Evolutionary conservation across 2,113 vertebrate species (phyloP).

Genomic region (Verasper variegatus): DNA sequence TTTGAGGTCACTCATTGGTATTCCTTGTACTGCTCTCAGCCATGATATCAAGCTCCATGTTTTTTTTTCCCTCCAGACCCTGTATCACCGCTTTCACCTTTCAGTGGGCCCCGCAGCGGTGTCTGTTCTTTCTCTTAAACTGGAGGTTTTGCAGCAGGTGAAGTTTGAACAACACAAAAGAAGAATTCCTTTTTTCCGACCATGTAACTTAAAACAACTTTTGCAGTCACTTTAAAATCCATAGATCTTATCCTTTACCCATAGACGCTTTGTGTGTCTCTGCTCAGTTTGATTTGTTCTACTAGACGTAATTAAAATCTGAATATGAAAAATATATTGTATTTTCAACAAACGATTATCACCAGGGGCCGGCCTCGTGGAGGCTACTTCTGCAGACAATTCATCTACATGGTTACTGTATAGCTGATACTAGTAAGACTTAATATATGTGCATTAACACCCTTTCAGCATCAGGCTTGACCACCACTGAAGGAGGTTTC

Average conservation of each 20-base stretch:
- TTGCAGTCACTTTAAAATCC: not conserved
- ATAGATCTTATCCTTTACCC: not conserved
- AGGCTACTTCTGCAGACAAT: slow-evolving; percentile 17
- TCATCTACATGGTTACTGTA: slow-evolving; percentile 20
- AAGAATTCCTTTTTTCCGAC: not conserved
- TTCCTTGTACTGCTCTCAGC: slow-evolving; percentile 57
- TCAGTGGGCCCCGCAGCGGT: slow-evolving; percentile 27
- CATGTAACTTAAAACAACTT: not conserved
- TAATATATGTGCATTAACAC: not conserved
- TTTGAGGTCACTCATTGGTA: slow-evolving; percentile 70
- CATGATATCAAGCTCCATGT: slow-evolving; percentile 44
- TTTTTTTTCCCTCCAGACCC: slow-evolving; percentile 25
- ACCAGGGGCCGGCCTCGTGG: slow-evolving; percentile 16
- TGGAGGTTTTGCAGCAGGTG: slow-evolving; percentile 23
- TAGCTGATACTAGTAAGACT: not conserved
- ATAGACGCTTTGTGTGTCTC: not conserved
- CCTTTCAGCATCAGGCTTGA: not conserved
- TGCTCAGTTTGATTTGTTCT: not conserved
- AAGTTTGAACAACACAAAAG: not conserved
- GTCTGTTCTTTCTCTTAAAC: slow-evolving; percentile 41
- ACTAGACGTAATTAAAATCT: not conserved
- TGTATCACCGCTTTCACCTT: slow-evolving; percentile 43
- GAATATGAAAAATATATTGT: not conserved
- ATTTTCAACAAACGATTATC: slow-evolving; percentile 16
- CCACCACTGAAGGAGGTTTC: slow-evolving; percentile 7